phyloP scores from a whole-genome alignment of 2,888 invertebrate species.

The Limnephilus marmoratus region DNA sequence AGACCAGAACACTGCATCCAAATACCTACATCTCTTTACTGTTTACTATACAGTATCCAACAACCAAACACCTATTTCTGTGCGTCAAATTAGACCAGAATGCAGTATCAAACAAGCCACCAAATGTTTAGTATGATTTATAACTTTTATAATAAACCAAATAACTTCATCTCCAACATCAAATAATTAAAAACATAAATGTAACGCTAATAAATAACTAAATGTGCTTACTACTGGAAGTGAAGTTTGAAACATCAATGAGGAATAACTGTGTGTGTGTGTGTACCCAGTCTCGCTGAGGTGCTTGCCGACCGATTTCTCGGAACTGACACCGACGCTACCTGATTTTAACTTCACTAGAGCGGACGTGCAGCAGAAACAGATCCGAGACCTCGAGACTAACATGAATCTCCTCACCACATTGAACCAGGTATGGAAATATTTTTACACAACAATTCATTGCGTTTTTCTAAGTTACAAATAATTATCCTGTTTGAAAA shows the following conservation, averaged over 20 bases:
- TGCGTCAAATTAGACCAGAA: too few species aligned
- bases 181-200: background rate
- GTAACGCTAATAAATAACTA: background rate
- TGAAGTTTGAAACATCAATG: background rate
- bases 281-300: conserved; percentile 67
- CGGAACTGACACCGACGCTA: conserved; percentile 60
- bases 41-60: too few species aligned
- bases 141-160: too few species aligned
- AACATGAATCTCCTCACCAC: conserved; percentile 66
- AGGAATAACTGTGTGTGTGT: conserved; percentile 7
- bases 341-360: conserved; percentile 21
- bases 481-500: too few species aligned
- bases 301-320: conserved; percentile 67
- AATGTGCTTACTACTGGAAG: background rate
- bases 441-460: background rate
- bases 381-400: conserved; percentile 60
- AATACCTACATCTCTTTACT: too few species aligned
- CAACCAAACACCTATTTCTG: too few species aligned
- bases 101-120: too few species aligned
- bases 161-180: too few species aligned
- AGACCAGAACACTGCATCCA: too few species aligned
- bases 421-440: conserved; percentile 67
- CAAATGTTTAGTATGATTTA: too few species aligned
- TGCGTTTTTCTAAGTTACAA: too few species aligned
- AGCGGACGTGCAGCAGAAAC: conserved; percentile 54